Base-by-base conservation (phyloP, 2,113 vertebrate genomes). In the Anas platyrhynchos region DNA sequence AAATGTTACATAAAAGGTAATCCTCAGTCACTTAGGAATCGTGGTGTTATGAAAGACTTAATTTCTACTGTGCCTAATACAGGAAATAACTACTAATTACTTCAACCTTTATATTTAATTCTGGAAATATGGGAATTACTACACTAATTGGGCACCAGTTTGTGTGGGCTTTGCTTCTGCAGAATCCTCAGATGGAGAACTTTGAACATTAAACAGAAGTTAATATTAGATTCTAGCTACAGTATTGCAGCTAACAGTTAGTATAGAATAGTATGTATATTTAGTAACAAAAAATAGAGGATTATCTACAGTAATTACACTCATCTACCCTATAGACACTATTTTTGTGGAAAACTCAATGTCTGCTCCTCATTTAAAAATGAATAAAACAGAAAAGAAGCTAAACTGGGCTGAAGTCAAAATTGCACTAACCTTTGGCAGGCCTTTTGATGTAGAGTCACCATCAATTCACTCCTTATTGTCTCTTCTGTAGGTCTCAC, bases 81-180 rank as follows among this genome's bases (percentile, higher is more conserved):
- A 84, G 66, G 77, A 96, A 93, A 94, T 92, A 92, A 46, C 77
- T 84, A 86, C 73, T 91, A 92, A 96, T 95, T 89, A 62, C 66
- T 93, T 94, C 58, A 88, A 79, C 44, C 31, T 94, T 94, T 91
- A 69, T 72, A 79, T 48, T 86, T 88, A 79, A 72, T 94, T 95
- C 90, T 84, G n/a, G 66, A 93, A 88, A 89, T 95, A 81, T 4
- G 46, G 48, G 66, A 92, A 88, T 84, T 94, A 68, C 0, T 0
- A 38, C 82, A 79, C n/a, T 92, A 86, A 93, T 73, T 92, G 83
- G 66, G 34, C 27, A 82, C 17, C 16, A 69, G 11, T 44, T 82
- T 72, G 29, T 72, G n/a, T 86, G 27, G 31, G 21, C 11, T 91
- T 73, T 92, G 58, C 73, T 71, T 69, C 54, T 69, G 8, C 32